Base-by-base conservation (phyloP, 2,888 invertebrate species). In the Strigamia maritima region DNA sequence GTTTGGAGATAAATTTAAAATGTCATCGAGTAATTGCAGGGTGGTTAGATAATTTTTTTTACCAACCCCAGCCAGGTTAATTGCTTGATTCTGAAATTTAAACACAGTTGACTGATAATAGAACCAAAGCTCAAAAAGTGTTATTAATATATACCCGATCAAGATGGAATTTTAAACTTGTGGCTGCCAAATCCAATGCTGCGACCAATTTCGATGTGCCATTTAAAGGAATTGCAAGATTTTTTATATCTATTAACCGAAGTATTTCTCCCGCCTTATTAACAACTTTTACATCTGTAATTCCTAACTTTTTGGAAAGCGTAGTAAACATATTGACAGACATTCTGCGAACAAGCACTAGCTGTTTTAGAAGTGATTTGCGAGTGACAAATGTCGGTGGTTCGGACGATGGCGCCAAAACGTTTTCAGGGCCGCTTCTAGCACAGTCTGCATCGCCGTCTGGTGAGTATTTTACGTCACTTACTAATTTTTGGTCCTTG, bases 21-120 rank as follows among this genome's bases (percentile, higher is more conserved):
- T n/a, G 60, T 78, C 54, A 26, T 76, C 78, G 22, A 79, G 75
- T 19, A 78, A 60, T 28, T 80, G 74, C 10, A 79, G 54, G 7
- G 31, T 70, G 35, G 28, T 78, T 24, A 75, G 12, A 44, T 80
- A 80, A 22, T 40, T 44, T 38, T 75, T 80, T 28, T 79, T 80
- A 19, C 60, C 74, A 10, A 78, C 26, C 2, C 80, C 80, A 28
- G 80, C 28, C 22, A 79, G 38, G 22, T 28, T 75, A 49, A 80
- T 49, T 6, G 79, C 80, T 14, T 75, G 44, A 28, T 77, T 78
- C 80, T 80, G 28, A 70, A 19, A 26, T 74, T 24, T 44, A 78
- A 38, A 78, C 16, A 26, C 10, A 70, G 22, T 16, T 75, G 24
- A 22, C 6, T 19, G 14, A n/a, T 3, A 3, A 14, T 79, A 19